Conservation (phyloP, 2,113 vertebrate species). For the Haplochromis vanheusdeni region DNA sequence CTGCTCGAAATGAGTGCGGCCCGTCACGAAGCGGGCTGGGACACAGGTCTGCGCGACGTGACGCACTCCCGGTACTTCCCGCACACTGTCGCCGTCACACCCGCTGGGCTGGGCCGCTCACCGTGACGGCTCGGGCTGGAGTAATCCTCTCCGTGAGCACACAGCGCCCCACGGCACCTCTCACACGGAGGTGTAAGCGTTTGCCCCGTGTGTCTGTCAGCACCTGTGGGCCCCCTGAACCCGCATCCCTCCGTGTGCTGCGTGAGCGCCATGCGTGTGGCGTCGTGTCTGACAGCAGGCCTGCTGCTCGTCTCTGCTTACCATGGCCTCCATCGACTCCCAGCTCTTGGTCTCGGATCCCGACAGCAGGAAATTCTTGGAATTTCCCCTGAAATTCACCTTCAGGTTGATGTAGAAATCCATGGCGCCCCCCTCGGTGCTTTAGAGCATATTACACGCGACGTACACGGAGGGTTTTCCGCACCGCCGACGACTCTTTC, state of each 20-base stretch:
- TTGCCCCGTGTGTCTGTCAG: background rate
- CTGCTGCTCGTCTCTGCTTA: conserved; percentile 48
- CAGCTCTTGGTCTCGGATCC: conserved; percentile 84
- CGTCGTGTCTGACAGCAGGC: background rate
- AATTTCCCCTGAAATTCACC: conserved; percentile 74
- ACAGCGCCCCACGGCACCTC: background rate
- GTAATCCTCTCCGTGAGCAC: background rate
- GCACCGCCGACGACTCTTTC: background rate
- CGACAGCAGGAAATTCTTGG: conserved; percentile 77
- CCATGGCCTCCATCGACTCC: conserved; percentile 92
- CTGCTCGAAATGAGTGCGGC: background rate
- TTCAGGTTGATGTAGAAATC: conserved; percentile 73
- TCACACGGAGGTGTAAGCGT: background rate
- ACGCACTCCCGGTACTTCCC: background rate
- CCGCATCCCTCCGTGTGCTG: background rate
- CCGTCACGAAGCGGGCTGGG: background rate
- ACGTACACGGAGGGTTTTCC: background rate
- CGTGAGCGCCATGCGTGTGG: background rate
- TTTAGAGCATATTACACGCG: conserved; percentile 21
- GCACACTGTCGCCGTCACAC: background rate
- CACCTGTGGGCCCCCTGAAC: background rate
- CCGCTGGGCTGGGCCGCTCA: background rate
- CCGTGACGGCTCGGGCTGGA: background rate
- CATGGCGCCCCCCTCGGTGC: conserved; percentile 32
- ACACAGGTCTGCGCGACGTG: background rate